Evolutionary conservation across 2,888 invertebrate genomes (phyloP), one percentile per base, ranked within the genome.

Genomic region (Tipula unca): DNA sequence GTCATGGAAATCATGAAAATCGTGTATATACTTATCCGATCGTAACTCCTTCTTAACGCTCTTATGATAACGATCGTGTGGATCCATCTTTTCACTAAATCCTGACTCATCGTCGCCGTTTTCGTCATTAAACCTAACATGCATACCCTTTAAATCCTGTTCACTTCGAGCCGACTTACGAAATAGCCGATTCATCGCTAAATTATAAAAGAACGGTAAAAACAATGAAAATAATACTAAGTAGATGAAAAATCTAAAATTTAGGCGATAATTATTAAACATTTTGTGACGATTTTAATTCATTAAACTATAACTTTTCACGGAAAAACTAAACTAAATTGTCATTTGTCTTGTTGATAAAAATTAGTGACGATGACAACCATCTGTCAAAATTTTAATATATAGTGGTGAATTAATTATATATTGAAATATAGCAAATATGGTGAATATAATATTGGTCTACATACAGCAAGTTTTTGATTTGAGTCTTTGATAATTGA

Each of bases 1-100:
- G n/a, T 83, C 83, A 32, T 83, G 83, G 17, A 32, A 83, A 83
- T 83, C 83, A 32, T 83, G 83, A 83, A 83, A 83, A 83, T 83
- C 35, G 32, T 83, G 35, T 10, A 84, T 29, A 39, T 84, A 84
- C 29, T 32, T 36, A 84, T 84, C 84, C 1, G 84, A 36, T 25
- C 36, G 32, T 39, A 84, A 84, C 13, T 84, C 84, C 14, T 36
- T 35, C 13, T 84, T 84, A 13, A 84, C 84, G 20, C 10, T 36
- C 13, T 84, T 84, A 36, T 32, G 84, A 10, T 69, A 25, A 14
- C 13, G 69, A 69, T 69, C 69, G 69, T 69, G 69, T 69, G 69
- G 69, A 10, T 69, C 69, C 10, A 69, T 20, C 25, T 69, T 69
- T 25, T 69, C 25, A 69, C 69, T 69, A 69, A 69, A 69, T 10